Evolutionary conservation across 2,113 vertebrate genomes (phyloP).

Genomic region (Hyperoodon ampullatus): DNA sequence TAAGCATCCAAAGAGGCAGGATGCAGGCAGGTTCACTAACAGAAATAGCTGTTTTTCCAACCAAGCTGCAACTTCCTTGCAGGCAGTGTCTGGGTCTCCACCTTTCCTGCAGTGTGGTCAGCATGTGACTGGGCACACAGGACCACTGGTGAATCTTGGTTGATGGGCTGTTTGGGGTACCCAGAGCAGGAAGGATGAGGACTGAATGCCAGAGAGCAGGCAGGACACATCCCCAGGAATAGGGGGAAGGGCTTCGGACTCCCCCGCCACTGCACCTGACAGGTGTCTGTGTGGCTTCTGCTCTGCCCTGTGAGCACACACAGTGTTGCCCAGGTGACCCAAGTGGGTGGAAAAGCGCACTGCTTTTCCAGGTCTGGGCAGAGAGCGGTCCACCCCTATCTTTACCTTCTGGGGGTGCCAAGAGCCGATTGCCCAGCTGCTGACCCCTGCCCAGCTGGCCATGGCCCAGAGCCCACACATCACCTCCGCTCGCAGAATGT

Average conservation of each 20-base stretch:
- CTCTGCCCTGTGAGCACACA: slow-evolving; percentile 62
- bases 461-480: not conserved
- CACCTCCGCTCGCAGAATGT: not conserved
- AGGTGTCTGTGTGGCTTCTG: not conserved
- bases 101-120: not conserved
- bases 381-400: not conserved
- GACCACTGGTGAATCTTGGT: not conserved
- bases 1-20: not conserved
- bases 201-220: not conserved
- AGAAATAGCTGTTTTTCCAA: not conserved
- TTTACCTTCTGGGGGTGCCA: not conserved
- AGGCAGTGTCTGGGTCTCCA: not conserved
- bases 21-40: not conserved
- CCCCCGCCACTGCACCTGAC: not conserved
- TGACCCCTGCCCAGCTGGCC: not conserved
- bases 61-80: not conserved
- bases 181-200: not conserved
- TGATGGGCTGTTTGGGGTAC: not conserved
- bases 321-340: slow-evolving; percentile 59
- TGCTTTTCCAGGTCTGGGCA: slow-evolving; percentile 7
- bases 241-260: not conserved
- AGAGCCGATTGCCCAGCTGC: not conserved
- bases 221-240: not conserved
- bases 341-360: not conserved
- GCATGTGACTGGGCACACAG: not conserved